phyloP scores from a whole-genome alignment of 2,113 vertebrate species.

The Paramormyrops kingsleyae region DNA sequence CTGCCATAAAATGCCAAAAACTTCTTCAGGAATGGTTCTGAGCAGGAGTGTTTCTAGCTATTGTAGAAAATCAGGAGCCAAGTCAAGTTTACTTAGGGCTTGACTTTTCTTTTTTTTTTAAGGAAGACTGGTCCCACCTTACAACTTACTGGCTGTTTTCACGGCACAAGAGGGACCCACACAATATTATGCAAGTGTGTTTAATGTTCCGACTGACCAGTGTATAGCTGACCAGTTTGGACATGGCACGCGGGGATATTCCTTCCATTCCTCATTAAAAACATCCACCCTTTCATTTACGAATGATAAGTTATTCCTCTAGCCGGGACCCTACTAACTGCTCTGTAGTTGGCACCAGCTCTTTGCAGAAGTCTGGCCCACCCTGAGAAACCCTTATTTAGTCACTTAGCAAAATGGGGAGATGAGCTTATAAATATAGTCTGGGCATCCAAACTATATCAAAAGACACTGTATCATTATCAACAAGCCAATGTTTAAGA shows the following conservation, averaged over 20 bases:
- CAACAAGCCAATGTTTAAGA: neutral
- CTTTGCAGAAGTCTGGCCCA: neutral
- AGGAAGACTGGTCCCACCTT: neutral
- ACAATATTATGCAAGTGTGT: neutral
- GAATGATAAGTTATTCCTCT: neutral
- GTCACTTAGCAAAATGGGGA: neutral
- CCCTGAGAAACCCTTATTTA: neutral
- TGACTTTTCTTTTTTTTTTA: too few relatives aligned
- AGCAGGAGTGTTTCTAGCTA: too few relatives aligned
- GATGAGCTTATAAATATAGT: neutral
- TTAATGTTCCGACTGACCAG: neutral
- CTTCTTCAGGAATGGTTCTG: neutral
- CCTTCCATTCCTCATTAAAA: neutral
- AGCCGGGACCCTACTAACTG: neutral
- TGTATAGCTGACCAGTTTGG: neutral
- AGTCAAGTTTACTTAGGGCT: too few relatives aligned
- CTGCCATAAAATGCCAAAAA: too few relatives aligned
- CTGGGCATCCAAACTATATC: neutral
- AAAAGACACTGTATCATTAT: neutral
- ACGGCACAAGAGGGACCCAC: neutral
- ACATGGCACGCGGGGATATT: neutral
- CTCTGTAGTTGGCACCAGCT: neutral
- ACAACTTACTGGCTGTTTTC: neutral
- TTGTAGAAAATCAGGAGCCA: too few relatives aligned
- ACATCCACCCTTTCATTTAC: neutral